Evolutionary conservation across 2,113 vertebrate genomes (phyloP).

Genomic region (Okapia johnstoni): DNA sequence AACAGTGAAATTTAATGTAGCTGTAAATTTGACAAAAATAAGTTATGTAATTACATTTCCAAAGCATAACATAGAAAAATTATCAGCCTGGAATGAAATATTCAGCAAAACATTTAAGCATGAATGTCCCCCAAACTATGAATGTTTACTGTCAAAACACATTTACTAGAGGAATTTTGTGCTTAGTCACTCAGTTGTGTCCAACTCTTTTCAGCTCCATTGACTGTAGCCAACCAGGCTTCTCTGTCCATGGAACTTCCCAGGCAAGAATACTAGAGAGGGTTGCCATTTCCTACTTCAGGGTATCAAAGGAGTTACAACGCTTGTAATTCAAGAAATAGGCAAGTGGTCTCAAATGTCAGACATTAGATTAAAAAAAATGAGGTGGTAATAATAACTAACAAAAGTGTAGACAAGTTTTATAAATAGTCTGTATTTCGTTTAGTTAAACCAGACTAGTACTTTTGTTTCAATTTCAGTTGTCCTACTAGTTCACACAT

Average conservation of each 20-base stretch:
- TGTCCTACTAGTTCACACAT: not conserved
- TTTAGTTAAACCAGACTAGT: not conserved
- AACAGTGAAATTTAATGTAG: not conserved
- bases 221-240: not conserved
- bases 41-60: not conserved
- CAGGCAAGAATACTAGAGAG: not conserved
- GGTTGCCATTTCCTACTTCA: not conserved
- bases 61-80: not conserved
- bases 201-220: not conserved
- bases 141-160: not conserved
- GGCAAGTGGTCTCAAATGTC: not conserved
- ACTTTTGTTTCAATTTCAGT: not conserved
- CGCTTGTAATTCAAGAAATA: not conserved
- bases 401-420: not conserved
- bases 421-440: not conserved
- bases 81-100: not conserved
- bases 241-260: not conserved
- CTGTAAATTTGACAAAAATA: not conserved
- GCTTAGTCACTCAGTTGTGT: not conserved
- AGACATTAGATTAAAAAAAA: not conserved
- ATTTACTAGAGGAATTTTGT: not conserved
- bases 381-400: not conserved
- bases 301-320: not conserved
- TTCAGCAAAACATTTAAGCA: not conserved
- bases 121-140: not conserved